Evolutionary conservation across 2,797 vertebrate species (phyloP).

Genomic region (Echiichthys vipera): DNA sequence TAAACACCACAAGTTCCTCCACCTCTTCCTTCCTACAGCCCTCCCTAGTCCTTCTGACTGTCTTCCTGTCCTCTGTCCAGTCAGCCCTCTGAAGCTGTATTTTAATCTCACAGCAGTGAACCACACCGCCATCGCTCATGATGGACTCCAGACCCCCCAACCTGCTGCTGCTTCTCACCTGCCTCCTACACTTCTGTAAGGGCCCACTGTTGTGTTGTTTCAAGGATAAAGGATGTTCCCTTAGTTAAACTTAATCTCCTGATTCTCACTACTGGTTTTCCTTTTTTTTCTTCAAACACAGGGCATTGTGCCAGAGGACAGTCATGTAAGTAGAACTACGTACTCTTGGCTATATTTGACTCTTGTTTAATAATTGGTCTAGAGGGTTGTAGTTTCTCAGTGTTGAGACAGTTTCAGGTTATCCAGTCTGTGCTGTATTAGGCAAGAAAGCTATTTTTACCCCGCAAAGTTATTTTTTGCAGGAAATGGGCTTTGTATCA

Average conservation of each 20-base stretch:
- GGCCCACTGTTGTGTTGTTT: constrained; percentile 21
- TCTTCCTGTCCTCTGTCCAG: constrained; percentile 37
- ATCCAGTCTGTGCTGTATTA: constrained; percentile 17
- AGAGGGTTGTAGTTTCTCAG: constrained; percentile 1
- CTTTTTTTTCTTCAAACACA: constrained; percentile 35
- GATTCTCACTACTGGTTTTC: constrained; percentile 28
- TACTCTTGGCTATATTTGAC: not conserved
- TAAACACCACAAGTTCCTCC: constrained; percentile 36
- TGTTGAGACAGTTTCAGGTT: constrained; percentile 43
- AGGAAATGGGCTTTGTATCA: constrained; percentile 17
- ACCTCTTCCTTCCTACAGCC: constrained; percentile 58
- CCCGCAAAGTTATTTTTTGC: constrained; percentile 23
- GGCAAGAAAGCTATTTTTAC: constrained; percentile 46
- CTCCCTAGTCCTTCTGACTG: constrained; percentile 40
- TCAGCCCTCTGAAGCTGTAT: constrained; percentile 9
- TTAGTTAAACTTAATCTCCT: constrained; percentile 11
- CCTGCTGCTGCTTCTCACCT: constrained; percentile 57
- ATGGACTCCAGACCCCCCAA: constrained; percentile 67
- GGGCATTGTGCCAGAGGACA: constrained; percentile 53
- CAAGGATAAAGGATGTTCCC: constrained; percentile 13
- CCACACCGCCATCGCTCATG: constrained; percentile 40
- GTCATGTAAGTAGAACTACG: constrained; percentile 67
- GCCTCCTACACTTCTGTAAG: constrained; percentile 70
- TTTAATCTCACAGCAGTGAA: constrained; percentile 24
- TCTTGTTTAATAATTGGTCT: constrained; percentile 8